Percentiles rank a stretch among this genome's conserved stretches.
Conservation (phyloP, 2,888 invertebrate species). For the Conchocele bisecta region DNA sequence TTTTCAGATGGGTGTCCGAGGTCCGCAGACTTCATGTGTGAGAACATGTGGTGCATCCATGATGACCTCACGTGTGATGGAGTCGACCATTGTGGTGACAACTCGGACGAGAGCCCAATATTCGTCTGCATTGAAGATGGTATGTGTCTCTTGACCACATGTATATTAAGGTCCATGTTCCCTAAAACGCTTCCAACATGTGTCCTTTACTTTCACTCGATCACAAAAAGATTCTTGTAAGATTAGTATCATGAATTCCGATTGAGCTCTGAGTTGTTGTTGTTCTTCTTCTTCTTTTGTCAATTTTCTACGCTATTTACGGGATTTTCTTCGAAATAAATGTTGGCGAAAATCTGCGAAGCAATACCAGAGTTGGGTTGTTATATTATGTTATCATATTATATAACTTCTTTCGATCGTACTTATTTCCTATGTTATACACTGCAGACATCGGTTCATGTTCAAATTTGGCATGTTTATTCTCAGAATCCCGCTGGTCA, state of each 20-base stretch:
- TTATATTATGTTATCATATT: too few species aligned
- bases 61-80: constrained; percentile 95
- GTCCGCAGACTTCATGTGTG: constrained; percentile 90
- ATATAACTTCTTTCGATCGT: too few species aligned
- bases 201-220: too few species aligned
- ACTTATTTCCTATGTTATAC: not conserved
- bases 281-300: not conserved
- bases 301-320: not conserved
- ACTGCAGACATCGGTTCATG: not conserved
- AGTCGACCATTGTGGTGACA: constrained; percentile 96
- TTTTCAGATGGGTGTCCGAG: constrained; percentile 70
- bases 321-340: not conserved
- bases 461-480: too few species aligned
- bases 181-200: too few species aligned
- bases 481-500: constrained; percentile 4
- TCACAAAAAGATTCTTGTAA: not conserved
- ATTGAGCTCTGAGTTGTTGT: not conserved
- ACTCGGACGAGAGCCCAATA: constrained; percentile 93
- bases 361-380: too few species aligned
- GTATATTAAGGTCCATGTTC: too few species aligned
- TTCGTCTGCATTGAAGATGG: constrained; percentile 86
- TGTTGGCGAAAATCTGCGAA: not conserved
- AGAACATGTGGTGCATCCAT: constrained; percentile 95
- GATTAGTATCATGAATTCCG: not conserved
- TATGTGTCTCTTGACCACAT: constrained; percentile 31